Conservation (phyloP, 2,888 invertebrate genomes). For the Alentia gelatinosa region DNA sequence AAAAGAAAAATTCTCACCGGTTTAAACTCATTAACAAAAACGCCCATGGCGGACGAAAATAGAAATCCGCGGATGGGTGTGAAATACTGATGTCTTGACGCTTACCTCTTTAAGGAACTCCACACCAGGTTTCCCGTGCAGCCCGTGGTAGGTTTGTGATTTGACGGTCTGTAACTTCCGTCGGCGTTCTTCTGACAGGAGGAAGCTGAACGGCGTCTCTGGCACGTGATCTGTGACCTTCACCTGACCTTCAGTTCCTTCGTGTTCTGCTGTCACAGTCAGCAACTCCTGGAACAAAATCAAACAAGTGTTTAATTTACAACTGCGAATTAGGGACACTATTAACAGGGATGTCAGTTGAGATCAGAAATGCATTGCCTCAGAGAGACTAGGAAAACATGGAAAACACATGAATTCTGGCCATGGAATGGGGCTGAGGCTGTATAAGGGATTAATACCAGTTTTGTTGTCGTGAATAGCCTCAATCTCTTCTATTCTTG, state of each 20-base stretch:
- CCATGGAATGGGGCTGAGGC: too few relatives aligned
- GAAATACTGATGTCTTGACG: too few relatives aligned
- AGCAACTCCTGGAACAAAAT: slow-evolving; percentile 67
- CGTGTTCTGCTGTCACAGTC: slow-evolving; percentile 63
- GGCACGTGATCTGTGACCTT: slow-evolving; percentile 69
- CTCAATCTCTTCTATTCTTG: too few relatives aligned
- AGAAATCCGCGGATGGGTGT: too few relatives aligned
- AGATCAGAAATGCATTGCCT: not conserved
- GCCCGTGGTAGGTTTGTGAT: slow-evolving; percentile 32
- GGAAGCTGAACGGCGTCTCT: slow-evolving; percentile 68
- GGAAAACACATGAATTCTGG: too few relatives aligned
- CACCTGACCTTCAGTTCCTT: slow-evolving; percentile 26
- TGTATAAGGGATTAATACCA: too few relatives aligned
- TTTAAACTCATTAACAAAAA: too few relatives aligned
- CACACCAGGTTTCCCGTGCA: slow-evolving; percentile 54
- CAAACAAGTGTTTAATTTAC: not conserved
- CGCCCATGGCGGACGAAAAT: too few relatives aligned
- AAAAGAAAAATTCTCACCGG: too few relatives aligned
- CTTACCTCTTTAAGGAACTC: slow-evolving; percentile 59
- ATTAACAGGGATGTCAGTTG: too few relatives aligned
- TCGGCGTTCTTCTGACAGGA: slow-evolving; percentile 64
- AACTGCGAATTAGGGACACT: not conserved
- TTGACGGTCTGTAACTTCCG: slow-evolving; percentile 55
- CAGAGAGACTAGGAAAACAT: too few relatives aligned
- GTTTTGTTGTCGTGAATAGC: too few relatives aligned